Evolutionary conservation across 2,797 vertebrate species (phyloP).

Genomic region (Poeciliopsis presidionis): DNA sequence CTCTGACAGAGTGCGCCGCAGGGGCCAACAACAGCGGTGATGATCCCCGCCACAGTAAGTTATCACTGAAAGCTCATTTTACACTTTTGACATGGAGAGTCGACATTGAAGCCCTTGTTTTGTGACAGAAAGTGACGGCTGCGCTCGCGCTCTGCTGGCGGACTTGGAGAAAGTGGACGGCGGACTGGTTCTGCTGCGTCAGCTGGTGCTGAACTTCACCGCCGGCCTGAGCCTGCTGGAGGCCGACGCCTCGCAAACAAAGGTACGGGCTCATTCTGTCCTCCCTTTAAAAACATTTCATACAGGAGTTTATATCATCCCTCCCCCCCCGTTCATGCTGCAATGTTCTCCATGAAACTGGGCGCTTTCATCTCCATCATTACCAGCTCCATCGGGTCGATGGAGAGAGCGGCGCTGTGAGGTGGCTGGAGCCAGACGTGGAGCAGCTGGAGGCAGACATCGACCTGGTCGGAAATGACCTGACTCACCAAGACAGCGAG

Average conservation of each 20-base stretch:
- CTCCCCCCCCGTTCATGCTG: neutral
- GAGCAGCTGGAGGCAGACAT: neutral
- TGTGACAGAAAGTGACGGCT: slow-evolving; percentile 84
- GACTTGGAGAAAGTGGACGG: slow-evolving; percentile 76
- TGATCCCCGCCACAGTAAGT: slow-evolving; percentile 82
- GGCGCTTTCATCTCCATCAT: too few relatives aligned
- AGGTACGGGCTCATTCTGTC: slow-evolving; percentile 71
- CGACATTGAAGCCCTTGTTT: neutral
- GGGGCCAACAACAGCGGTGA: slow-evolving; percentile 72
- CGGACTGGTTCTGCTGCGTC: slow-evolving; percentile 72
- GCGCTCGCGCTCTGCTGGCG: slow-evolving; percentile 77
- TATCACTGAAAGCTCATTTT: neutral
- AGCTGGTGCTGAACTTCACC: slow-evolving; percentile 72
- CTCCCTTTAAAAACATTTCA: neutral
- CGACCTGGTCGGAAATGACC: neutral
- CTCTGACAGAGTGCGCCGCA: slow-evolving; percentile 80
- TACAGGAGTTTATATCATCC: neutral
- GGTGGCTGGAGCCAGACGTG: neutral
- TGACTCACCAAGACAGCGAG: neutral
- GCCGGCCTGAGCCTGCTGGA: slow-evolving; percentile 61
- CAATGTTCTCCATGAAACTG: neutral
- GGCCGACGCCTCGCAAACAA: slow-evolving; percentile 71
- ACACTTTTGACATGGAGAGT: neutral
- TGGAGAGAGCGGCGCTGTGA: neutral
- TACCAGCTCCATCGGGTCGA: too few relatives aligned